These are phyloP conservation scores for Macrotis lagotis DNA, from an alignment of 2,113 vertebrate genomes.

Conservation along the genomic window DNA sequence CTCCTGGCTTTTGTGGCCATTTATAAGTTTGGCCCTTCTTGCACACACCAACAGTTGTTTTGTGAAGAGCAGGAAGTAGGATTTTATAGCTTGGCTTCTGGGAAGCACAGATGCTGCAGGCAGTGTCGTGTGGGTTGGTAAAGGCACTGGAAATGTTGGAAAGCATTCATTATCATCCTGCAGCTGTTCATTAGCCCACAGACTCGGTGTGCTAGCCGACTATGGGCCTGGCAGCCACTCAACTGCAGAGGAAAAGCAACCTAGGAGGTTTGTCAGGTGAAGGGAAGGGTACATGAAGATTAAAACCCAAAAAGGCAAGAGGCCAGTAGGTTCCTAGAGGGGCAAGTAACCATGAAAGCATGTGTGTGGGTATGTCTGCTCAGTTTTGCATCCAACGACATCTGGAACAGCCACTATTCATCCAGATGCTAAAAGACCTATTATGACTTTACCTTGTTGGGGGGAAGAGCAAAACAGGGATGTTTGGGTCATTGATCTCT, in stretches of 20 bases:
- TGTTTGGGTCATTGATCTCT: not conserved
- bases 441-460: fast-evolving
- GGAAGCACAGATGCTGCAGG: conserved; percentile 83
- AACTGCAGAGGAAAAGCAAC: conserved; percentile 72
- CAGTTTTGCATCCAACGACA: not conserved
- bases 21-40: conserved; percentile 73
- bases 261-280: conserved; percentile 61
- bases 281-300: conserved; percentile 73
- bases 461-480: not conserved
- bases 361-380: not conserved
- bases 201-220: conserved; percentile 17
- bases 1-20: conserved; percentile 62
- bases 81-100: conserved; percentile 81
- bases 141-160: conserved; percentile 81
- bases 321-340: not conserved
- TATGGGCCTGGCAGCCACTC: conserved; percentile 73
- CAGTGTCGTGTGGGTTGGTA: conserved; percentile 81
- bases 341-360: not conserved
- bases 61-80: conserved; percentile 62
- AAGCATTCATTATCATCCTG: conserved; percentile 82
- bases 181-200: conserved; percentile 83
- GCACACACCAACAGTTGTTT: conserved; percentile 65
- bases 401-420: conserved; percentile 16
- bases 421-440: not conserved
- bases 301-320: conserved; percentile 55